Base-by-base conservation (phyloP, 2,888 invertebrate species). In the Agrilus cyanescens region DNA sequence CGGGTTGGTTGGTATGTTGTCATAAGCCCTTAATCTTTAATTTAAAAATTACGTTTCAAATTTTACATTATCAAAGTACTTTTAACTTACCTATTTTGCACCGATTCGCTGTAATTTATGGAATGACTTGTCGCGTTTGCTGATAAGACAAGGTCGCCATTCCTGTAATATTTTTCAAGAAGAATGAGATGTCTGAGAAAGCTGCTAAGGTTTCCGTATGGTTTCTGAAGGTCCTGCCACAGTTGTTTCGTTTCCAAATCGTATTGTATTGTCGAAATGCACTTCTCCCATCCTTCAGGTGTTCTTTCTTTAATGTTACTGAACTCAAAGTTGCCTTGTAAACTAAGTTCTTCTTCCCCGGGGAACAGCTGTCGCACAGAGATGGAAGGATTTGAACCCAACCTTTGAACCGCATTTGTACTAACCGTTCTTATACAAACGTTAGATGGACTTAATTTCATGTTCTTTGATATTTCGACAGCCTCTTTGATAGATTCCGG, bases 131-230 rank as follows among this genome's bases (percentile, higher is more conserved):
- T 76, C 0, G 88, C 86, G 48, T 75, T 79, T 4, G 81, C 77
- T 0, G 85, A 76, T 12, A 88, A 59, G 0, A 85, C 72, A 37
- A 89, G 63, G 57, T 88, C 86, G 0, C 88, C 88, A 48, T 80
- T 81, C 43, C 88, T 46, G 50, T 83, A 87, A 63, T 87, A 87
- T 59, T 88, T 88, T 52, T 89, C 89, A 48, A 89, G 60, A 5
- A 88, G 66, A 39, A 88, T 80, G 31, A 89, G 66, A 64, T 89
- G 89, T 6, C 87, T 72, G 1, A 89, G 66, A 58, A 89, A 89
- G 50, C 87, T 87, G 34, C 87, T 86, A 56, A 86, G 86, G 61
- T 86, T 88, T 3, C 88, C 89, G 53, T 89, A 89, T 0, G 89
- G 89, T 58, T 85, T 78, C 57, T 88, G 86, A 32, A 89, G 61